Percentiles rank a stretch among this genome's conserved stretches.
phyloP scores from a whole-genome alignment of 2,888 invertebrate genomes.

The Disparrhopalites patrizii region DNA sequence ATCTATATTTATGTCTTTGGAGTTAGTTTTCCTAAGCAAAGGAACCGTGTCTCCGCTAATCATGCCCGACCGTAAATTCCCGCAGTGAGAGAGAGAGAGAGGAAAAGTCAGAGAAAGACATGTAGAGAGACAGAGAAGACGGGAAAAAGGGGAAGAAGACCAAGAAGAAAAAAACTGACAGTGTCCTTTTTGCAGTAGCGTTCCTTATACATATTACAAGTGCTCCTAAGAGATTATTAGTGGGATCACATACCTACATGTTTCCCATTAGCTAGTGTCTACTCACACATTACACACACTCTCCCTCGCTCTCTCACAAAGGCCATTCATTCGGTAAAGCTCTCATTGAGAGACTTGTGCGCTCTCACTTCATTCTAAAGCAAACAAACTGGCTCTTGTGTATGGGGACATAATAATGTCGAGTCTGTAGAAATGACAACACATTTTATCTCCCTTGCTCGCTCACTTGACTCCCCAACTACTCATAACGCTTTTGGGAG shows the following conservation, averaged over 20 bases:
- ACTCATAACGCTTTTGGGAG: constrained; percentile 18
- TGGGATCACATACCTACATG: constrained; percentile 6
- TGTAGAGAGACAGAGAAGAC: neutral
- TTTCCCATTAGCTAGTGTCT: constrained; percentile 24
- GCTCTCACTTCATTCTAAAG: constrained; percentile 9
- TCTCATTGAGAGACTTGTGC: neutral
- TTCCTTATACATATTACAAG: no score
- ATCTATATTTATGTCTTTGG: constrained; percentile 48
- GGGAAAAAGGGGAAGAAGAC: no score
- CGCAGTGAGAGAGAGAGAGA: neutral
- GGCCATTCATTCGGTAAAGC: constrained; percentile 25
- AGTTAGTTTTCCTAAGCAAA: constrained; percentile 48
- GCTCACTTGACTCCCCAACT: constrained; percentile 27
- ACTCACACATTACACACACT: constrained; percentile 29
- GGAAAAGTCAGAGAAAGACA: no score
- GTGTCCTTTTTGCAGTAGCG: constrained; percentile 30
- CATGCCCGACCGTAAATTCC: constrained; percentile 47
- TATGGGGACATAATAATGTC: no score
- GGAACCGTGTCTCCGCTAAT: constrained; percentile 49
- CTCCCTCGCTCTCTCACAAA: constrained; percentile 26
- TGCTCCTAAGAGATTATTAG: no score
- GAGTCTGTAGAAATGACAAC: constrained; percentile 8
- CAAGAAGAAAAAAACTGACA: constrained; percentile 10
- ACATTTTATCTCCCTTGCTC: constrained; percentile 25
- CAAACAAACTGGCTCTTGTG: constrained; percentile 1